Percentiles rank a stretch among this genome's conserved stretches.
Conservation (phyloP, 2,888 invertebrate species). For the Marronus borbonicus region DNA sequence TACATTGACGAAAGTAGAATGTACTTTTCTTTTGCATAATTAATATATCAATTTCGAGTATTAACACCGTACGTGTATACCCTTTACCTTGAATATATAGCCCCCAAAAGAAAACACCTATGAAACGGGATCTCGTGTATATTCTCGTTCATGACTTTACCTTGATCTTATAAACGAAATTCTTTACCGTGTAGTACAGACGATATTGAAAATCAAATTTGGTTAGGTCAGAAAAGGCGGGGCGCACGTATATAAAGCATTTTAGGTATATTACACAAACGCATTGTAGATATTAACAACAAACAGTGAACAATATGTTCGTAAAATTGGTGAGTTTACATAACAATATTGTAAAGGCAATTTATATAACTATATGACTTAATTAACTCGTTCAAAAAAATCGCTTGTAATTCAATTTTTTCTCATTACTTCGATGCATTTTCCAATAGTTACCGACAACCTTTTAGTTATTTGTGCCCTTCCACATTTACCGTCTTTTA, state of each 20-base stretch:
- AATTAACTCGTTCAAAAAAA: not conserved
- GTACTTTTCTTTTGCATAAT: not conserved
- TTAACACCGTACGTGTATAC: slow-evolving; percentile 23
- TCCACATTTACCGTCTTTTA: too few relatives aligned
- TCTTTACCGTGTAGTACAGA: slow-evolving; percentile 43
- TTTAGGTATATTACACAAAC: slow-evolving; percentile 61
- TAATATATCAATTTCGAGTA: not conserved
- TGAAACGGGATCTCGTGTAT: slow-evolving; percentile 22
- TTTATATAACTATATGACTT: not conserved
- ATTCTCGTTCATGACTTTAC: slow-evolving; percentile 42
- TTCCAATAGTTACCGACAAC: too few relatives aligned
- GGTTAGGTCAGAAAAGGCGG: slow-evolving; percentile 61
- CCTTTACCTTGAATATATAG: slow-evolving; percentile 46
- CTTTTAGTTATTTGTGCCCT: too few relatives aligned
- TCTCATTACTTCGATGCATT: too few relatives aligned
- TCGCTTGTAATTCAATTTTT: too few relatives aligned
- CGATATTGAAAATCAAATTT: slow-evolving; percentile 52
- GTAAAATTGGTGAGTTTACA: slow-evolving; percentile 69
- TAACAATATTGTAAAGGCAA: slow-evolving; percentile 31
- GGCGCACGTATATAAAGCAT: slow-evolving; percentile 65
- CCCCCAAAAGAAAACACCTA: slow-evolving; percentile 28
- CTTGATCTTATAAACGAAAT: slow-evolving; percentile 52
- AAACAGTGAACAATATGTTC: slow-evolving; percentile 66
- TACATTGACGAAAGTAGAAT: too few relatives aligned
- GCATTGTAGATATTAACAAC: slow-evolving; percentile 63